Conservation (phyloP, 1,140 invertebrate species). For the Scaptodrosophila lebanonensis region DNA sequence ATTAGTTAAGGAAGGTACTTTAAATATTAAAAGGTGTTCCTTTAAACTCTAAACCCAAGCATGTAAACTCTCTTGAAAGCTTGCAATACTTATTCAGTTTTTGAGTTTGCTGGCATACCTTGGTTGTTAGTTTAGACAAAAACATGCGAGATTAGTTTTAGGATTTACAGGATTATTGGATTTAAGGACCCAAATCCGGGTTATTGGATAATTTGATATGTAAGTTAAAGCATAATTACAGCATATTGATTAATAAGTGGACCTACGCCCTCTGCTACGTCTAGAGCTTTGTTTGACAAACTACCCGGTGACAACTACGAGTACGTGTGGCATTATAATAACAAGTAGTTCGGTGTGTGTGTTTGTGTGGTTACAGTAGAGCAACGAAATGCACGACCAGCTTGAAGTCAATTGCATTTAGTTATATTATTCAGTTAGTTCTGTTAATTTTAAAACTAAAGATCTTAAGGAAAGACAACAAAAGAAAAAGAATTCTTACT, state of each 20-base stretch:
- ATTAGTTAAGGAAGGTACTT: slow-evolving; percentile 33
- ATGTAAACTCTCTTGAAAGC: no score
- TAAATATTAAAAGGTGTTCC: no score
- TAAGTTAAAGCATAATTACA: slow-evolving; percentile 53
- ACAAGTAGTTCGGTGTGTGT: slow-evolving; percentile 18
- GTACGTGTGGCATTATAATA: slow-evolving; percentile 26
- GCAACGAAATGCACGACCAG: no score
- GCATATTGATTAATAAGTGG: slow-evolving; percentile 12
- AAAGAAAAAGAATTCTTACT: slow-evolving; percentile 75
- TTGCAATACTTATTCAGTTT: no score
- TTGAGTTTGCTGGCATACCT: no score
- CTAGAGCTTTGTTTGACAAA: slow-evolving; percentile 15
- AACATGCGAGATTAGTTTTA: slow-evolving; percentile 51
- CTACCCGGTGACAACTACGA: slow-evolving; percentile 40
- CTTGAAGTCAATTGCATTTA: neutral
- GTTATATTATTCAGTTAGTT: slow-evolving; percentile 24
- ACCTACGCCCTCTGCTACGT: slow-evolving; percentile 1
- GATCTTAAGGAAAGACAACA: slow-evolving; percentile 59
- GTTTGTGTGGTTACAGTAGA: neutral
- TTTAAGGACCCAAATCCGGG: no score
- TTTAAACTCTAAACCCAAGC: no score
- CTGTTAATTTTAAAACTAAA: slow-evolving; percentile 54
- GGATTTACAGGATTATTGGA: no score
- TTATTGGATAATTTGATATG: no score
- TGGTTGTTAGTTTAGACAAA: slow-evolving; percentile 49